Evolutionary conservation across 2,888 invertebrate genomes (phyloP).

Genomic region (Dynastes maya): DNA sequence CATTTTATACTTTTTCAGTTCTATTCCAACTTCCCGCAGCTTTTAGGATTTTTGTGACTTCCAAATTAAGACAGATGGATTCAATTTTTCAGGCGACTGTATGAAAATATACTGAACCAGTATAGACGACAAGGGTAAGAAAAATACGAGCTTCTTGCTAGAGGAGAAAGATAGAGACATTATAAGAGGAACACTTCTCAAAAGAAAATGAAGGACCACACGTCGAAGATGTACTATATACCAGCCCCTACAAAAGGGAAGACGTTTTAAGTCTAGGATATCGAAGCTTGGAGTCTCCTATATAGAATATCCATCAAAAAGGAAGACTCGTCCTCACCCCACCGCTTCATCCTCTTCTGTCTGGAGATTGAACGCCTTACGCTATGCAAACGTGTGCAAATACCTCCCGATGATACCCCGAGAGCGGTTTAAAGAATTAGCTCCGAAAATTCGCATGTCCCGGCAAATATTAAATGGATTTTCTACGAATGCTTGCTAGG

Average conservation of each 20-base stretch:
- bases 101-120: too few relatives aligned
- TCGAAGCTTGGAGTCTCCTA: not conserved
- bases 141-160: not conserved
- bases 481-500: constrained; percentile 19
- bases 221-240: not conserved
- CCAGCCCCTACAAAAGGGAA: constrained; percentile 23
- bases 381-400: constrained; percentile 24
- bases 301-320: constrained; percentile 3
- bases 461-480: constrained; percentile 45
- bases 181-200: constrained; percentile 29
- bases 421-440: constrained; percentile 43
- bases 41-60: too few relatives aligned
- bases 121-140: too few relatives aligned
- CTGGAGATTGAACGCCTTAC: not conserved
- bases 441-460: constrained; percentile 42
- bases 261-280: constrained; percentile 27
- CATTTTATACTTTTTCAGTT: too few relatives aligned
- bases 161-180: constrained; percentile 1
- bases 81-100: too few relatives aligned
- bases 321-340: not conserved
- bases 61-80: too few relatives aligned
- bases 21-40: too few relatives aligned
- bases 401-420: constrained; percentile 9
- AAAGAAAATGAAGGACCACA: constrained; percentile 40
- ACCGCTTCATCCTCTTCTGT: too few relatives aligned